Evolutionary conservation across 2,113 vertebrate genomes (phyloP).

Genomic region (Pogona vitticeps): DNA sequence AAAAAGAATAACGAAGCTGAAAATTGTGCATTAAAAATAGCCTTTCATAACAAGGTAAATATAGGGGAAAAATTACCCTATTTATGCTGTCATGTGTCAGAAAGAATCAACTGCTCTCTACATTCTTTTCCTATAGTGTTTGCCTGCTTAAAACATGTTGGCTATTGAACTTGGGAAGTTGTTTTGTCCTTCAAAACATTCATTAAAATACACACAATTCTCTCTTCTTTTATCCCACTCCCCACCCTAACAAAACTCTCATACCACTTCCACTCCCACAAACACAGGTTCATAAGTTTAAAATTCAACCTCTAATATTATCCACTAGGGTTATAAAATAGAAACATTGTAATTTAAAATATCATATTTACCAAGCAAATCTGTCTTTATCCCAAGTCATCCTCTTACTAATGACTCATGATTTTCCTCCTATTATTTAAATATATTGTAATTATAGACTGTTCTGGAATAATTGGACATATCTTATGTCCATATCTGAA

Average conservation of each 20-base stretch:
- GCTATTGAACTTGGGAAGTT: constrained; percentile 63
- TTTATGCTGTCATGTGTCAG: constrained; percentile 49
- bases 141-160: constrained; percentile 56
- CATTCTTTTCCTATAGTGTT: constrained; percentile 42
- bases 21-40: constrained; percentile 32
- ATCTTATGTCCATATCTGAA: constrained; percentile 75
- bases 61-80: constrained; percentile 4
- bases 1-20: constrained; percentile 31
- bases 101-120: constrained; percentile 45
- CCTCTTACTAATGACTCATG: constrained; percentile 72
- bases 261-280: constrained; percentile 61
- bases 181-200: constrained; percentile 73
- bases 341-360: constrained; percentile 67
- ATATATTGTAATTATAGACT: constrained; percentile 73
- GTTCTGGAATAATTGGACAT: constrained; percentile 74
- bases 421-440: constrained; percentile 74
- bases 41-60: constrained; percentile 40
- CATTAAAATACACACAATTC: constrained; percentile 67
- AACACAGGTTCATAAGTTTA: constrained; percentile 68
- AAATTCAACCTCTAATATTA: constrained; percentile 72
- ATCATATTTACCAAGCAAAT: constrained; percentile 70
- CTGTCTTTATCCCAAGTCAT: constrained; percentile 72
- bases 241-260: constrained; percentile 5
- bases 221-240: constrained; percentile 60
- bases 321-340: constrained; percentile 74